Evolutionary conservation across 2,113 vertebrate species (phyloP), one percentile per base, ranked within the genome.

Genomic region (Mustela nigripes): DNA sequence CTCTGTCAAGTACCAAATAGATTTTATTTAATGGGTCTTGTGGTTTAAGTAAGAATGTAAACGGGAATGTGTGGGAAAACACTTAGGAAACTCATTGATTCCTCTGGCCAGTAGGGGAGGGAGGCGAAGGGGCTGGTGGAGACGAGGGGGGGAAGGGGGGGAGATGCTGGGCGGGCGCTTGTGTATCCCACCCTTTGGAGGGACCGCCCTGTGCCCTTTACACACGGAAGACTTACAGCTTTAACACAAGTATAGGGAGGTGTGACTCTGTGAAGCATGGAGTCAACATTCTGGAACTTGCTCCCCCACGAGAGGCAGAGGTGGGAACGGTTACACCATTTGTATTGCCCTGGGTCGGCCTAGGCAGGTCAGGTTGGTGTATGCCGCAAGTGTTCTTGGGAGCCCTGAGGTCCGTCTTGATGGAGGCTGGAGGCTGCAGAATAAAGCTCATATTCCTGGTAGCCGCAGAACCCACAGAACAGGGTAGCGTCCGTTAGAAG

Each of bases 151-250:
- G 39, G 63, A n/a, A 36, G 31, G 42, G 9, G 16, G 48, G 31
- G 45, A 50, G 53, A 7, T 7, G 3, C 18, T 26, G 16, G 39
- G 48, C 1, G 0, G 14, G 56, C 21, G 42, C 42, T 42, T 36
- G 50, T 33, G 42, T 11, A 11, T 87, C 53, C 63, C 4, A 42
- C 7, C 42, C 58, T 71, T 12, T 39, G 26, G 50, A 36, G 58
- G 63, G 24, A 58, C n/a, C 16, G 31, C 8, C 21, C 42, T 92
- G 93, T 87, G 31, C 8, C 21, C 42, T 92, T 95, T 87, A 58
- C 31, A 58, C 19, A 94, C 19, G 39, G 33, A 12, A 78, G 22
- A 76, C 10, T 21, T 33, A 12, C 0, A 78, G 58, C 45, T n/a
- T 53, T 58, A 31, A 33, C 48, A 31, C 21, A 14, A 67, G 62